These are phyloP conservation scores for Lomographa bimaculata DNA, from an alignment of 2,888 invertebrate species.

Conservation along the genomic window DNA sequence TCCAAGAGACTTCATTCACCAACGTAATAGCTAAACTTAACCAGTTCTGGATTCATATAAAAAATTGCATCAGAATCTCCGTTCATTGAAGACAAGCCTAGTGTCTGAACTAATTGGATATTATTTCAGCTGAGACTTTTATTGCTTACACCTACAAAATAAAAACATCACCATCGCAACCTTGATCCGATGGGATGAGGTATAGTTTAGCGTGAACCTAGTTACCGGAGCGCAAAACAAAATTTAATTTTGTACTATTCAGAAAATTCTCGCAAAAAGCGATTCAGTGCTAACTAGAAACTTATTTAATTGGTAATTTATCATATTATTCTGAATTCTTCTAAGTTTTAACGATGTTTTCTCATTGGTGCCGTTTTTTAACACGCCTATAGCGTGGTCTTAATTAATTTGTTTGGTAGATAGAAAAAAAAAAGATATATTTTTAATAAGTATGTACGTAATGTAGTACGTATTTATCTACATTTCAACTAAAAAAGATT, in stretches of 20 bases:
- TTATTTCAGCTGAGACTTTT: slow-evolving; percentile 36
- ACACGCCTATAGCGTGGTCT: no score
- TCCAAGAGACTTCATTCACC: slow-evolving; percentile 12
- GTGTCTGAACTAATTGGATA: slow-evolving; percentile 65
- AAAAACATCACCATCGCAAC: background rate
- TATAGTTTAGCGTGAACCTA: slow-evolving; percentile 23
- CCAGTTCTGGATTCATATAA: slow-evolving; percentile 6
- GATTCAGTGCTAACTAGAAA: slow-evolving; percentile 36
- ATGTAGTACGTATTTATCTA: no score
- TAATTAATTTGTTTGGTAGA: no score
- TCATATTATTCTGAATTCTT: no score
- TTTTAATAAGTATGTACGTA: no score
- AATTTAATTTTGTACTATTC: slow-evolving; percentile 46
- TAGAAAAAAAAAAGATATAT: no score
- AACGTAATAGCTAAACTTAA: slow-evolving; percentile 1
- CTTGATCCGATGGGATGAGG: slow-evolving; percentile 24
- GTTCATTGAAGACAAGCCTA: slow-evolving; percentile 56
- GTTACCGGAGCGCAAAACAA: slow-evolving; percentile 18
- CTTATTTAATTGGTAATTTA: slow-evolving; percentile 56
- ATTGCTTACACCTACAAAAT: slow-evolving; percentile 1
- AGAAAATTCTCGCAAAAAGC: slow-evolving; percentile 59
- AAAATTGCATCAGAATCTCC: slow-evolving; percentile 46
- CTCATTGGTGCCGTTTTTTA: slow-evolving; percentile 55
- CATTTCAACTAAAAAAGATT: no score
- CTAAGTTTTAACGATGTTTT: slow-evolving; percentile 61